These are phyloP conservation scores for Rhagoletis zephyria DNA, from an alignment of 1,140 invertebrate species.

Conservation along the genomic window DNA sequence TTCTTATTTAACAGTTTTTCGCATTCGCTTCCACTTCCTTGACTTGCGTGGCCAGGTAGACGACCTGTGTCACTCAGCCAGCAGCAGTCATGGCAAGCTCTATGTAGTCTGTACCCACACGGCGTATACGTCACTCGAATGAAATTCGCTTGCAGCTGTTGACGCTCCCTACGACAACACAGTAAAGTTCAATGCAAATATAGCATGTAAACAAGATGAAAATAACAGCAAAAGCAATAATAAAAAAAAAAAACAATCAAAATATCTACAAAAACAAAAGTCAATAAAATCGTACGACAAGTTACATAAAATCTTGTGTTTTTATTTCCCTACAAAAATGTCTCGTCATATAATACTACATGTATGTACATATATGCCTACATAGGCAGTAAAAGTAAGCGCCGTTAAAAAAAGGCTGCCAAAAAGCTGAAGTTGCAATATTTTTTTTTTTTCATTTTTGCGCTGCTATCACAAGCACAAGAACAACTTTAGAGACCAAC, in stretches of 20 bases:
- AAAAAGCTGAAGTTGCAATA: slow-evolving; percentile 15
- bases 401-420: slow-evolving; percentile 4
- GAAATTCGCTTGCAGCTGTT: neutral
- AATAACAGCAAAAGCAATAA: slow-evolving; percentile 19
- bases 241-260: slow-evolving; percentile 37
- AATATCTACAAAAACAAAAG: slow-evolving; percentile 49
- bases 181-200: slow-evolving; percentile 42
- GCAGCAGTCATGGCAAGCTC: slow-evolving; percentile 7
- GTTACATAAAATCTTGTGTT: neutral
- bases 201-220: slow-evolving; percentile 23
- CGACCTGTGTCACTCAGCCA: neutral
- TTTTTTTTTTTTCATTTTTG: neutral
- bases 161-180: neutral
- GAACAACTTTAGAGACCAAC: neutral
- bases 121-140: neutral
- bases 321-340: neutral
- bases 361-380: neutral
- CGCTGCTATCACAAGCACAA: neutral
- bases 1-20: too few species aligned
- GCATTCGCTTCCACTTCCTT: neutral
- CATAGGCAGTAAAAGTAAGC: neutral
- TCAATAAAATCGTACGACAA: slow-evolving; percentile 22
- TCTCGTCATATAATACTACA: neutral
- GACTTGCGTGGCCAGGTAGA: neutral
- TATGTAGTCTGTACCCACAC: neutral